Conservation (phyloP, 2,888 invertebrate species). For the Stenolophus ochropezus region DNA sequence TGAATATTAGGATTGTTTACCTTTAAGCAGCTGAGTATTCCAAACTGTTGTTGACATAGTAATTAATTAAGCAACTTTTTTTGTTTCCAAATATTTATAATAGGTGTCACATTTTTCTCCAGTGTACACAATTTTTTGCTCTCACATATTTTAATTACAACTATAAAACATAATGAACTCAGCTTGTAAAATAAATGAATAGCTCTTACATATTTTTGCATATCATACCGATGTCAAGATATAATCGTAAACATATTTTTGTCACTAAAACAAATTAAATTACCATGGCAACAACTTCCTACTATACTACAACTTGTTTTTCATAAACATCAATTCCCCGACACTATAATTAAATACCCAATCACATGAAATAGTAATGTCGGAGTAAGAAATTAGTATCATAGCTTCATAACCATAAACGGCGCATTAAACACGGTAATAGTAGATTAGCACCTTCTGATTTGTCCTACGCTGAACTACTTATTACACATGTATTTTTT, state of each 20-base stretch:
- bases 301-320: not conserved
- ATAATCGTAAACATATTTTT: not conserved
- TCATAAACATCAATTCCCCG: not conserved
- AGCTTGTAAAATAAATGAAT: not conserved
- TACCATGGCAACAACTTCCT: not conserved
- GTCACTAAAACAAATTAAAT: not conserved
- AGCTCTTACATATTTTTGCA: not conserved
- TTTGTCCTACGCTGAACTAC: not conserved
- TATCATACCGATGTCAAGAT: not conserved
- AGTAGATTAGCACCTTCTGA: not conserved
- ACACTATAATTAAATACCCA: slow-evolving; percentile 35
- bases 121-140: too few relatives aligned
- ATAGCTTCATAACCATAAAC: slow-evolving; percentile 19
- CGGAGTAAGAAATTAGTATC: slow-evolving; percentile 41
- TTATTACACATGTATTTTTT: too few relatives aligned
- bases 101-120: slow-evolving; percentile 23
- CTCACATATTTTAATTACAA: not conserved
- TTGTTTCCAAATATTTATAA: slow-evolving; percentile 24
- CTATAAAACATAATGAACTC: not conserved
- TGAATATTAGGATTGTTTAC: not conserved
- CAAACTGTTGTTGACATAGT: slow-evolving; percentile 20
- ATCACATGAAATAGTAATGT: slow-evolving; percentile 7
- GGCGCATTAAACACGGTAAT: slow-evolving; percentile 31
- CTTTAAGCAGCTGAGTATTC: slow-evolving; percentile 16
- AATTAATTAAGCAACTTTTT: slow-evolving; percentile 8